These are phyloP conservation scores for Pyrochroa serraticornis DNA, from an alignment of 2,888 invertebrate species.

Conservation along the genomic window DNA sequence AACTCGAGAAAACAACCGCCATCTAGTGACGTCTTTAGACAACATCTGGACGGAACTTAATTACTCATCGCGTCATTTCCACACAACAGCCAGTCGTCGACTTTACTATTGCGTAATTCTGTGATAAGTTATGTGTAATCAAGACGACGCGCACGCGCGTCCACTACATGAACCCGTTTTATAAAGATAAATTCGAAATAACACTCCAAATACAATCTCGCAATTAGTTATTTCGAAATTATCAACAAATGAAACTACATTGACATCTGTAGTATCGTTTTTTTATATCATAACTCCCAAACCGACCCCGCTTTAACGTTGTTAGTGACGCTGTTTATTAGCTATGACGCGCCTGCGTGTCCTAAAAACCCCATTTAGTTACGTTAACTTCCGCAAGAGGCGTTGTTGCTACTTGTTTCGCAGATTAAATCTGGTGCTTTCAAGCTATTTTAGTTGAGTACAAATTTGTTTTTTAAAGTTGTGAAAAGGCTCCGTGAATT, in stretches of 20 bases:
- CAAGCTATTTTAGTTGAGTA: constrained; percentile 8
- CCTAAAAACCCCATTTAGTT: no score
- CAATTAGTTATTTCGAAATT: no score
- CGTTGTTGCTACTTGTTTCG: not conserved
- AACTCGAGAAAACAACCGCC: constrained; percentile 8
- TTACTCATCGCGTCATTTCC: not conserved
- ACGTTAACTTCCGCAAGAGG: no score
- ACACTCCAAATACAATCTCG: no score
- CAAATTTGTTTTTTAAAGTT: constrained; percentile 14
- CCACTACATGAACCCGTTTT: no score
- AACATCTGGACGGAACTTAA: constrained; percentile 13
- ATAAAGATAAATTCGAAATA: no score
- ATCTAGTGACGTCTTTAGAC: not conserved
- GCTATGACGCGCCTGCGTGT: no score
- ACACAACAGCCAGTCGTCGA: not conserved
- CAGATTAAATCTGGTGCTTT: constrained; percentile 20
- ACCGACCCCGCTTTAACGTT: no score
- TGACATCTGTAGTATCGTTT: no score
- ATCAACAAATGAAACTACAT: no score
- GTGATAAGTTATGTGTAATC: constrained; percentile 18
- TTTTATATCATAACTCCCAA: no score
- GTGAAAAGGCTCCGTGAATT: not conserved
- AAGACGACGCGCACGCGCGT: constrained; percentile 2
- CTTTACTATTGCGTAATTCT: constrained; percentile 18
- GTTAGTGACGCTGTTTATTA: no score